Conservation (phyloP, 2,797 vertebrate genomes). For the Notolepis coatsorum region DNA sequence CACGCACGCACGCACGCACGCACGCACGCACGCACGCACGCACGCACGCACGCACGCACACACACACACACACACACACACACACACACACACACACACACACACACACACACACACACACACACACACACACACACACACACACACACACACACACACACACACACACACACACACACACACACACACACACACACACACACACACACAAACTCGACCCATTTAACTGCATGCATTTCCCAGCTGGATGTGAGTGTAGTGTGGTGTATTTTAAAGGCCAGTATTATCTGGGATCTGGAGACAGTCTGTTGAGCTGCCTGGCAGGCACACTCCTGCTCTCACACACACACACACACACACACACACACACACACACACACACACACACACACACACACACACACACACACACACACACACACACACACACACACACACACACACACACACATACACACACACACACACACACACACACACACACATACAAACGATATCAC, state of each 20-base stretch:
- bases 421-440: slow-evolving; percentile 21
- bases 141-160: slow-evolving; percentile 9
- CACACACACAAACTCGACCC: too few species aligned
- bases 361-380: slow-evolving; percentile 17
- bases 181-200: not conserved
- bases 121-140: slow-evolving; percentile 17
- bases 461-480: slow-evolving; percentile 34
- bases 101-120: not conserved
- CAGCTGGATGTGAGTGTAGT: slow-evolving; percentile 70
- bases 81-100: slow-evolving; percentile 27
- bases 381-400: not conserved
- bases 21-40: slow-evolving; percentile 28
- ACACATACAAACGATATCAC: not conserved
- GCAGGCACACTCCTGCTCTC: slow-evolving; percentile 55
- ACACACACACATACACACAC: not conserved
- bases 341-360: too few species aligned
- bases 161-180: slow-evolving; percentile 35
- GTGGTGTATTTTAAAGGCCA: slow-evolving; percentile 74
- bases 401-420: slow-evolving; percentile 14
- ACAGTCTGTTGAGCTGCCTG: slow-evolving; percentile 70
- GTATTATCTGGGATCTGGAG: slow-evolving; percentile 74
- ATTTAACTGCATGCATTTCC: slow-evolving; percentile 65
- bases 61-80: slow-evolving; percentile 16
- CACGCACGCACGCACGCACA: slow-evolving; percentile 16
- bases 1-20: slow-evolving; percentile 19